Percentiles rank a stretch among this genome's conserved stretches.
Evolutionary conservation across 1,140 invertebrate species (phyloP).

Genomic region (Lerema accius): DNA sequence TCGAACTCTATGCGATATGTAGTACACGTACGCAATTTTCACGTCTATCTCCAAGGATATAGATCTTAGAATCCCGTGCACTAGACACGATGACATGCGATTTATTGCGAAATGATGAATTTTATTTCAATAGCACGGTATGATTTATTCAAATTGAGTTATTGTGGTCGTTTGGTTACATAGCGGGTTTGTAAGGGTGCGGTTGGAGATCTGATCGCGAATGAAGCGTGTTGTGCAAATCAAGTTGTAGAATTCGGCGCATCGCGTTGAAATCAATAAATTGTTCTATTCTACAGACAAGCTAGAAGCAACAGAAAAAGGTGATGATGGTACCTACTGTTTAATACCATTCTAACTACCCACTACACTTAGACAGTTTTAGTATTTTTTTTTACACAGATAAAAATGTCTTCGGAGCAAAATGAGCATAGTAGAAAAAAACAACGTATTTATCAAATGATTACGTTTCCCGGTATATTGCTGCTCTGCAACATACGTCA

Average conservation of each 20-base stretch:
- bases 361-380: no score
- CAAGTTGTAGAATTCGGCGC: background rate
- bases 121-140: conserved; percentile 27
- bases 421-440: no score
- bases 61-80: background rate
- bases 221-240: background rate
- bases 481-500: no score
- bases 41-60: background rate
- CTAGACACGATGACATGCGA: conserved; percentile 14
- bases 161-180: conserved; percentile 24
- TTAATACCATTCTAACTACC: no score
- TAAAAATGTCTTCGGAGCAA: no score
- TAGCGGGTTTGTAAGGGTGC: conserved; percentile 11
- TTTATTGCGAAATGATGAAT: conserved; percentile 26
- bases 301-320: no score
- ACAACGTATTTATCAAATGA: no score
- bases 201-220: conserved; percentile 9
- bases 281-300: no score
- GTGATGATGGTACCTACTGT: no score
- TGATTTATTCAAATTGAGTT: conserved; percentile 30
- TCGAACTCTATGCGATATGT: conserved; percentile 10
- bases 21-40: conserved; percentile 20
- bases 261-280: background rate
- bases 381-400: no score
- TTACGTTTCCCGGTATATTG: no score